Evolutionary conservation across 2,888 invertebrate species (phyloP), one percentile per base, ranked within the genome.

Genomic region (Ferdinandea cuprea): DNA sequence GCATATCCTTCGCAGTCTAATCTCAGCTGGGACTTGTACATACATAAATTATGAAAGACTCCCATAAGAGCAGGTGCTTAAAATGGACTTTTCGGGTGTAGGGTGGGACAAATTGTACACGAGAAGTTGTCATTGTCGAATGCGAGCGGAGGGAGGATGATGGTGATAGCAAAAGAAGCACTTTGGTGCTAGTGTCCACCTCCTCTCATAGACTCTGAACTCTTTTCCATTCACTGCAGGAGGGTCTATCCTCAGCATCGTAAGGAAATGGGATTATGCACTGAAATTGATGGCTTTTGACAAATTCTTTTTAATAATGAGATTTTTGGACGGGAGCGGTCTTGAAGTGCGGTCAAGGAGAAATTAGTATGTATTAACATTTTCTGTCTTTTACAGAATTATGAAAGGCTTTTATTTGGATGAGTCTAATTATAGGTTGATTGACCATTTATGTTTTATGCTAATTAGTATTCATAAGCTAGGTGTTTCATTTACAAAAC

Each of bases 31-130:
- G 71, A 58, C 65, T 66, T 56, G n/a, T n/a, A n/a, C n/a, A n/a
- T n/a, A n/a, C n/a, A 81, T 81, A 66, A 81, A 81, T 71, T 81
- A 72, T 48, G 19, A 65, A 52, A 46, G 52, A 19, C 32, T 63
- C 77, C 69, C 61, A 54, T 13, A 32, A 46, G 54, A 77, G 66
- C 76, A 81, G 81, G 77, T 81, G 81, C 66, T 52, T 52, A 5
- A 74, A 80, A 80, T 65, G 65, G 40, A 52, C 40, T 13, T 54
- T 59, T 46, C 17, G 56, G 35, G 35, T 46, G 48, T 37, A 2
- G 46, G 32, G n/a, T n/a, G 65, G 28, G 32, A 30, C 66, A 40
- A 40, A 65, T 42, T 32, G 65, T 65, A 30, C 40, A 30, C 30
- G 50, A 65, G 42, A 48, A 74, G 74, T 74, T 74, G 65, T 74